Evolutionary conservation across 2,888 invertebrate species (phyloP).

Genomic region (Caenorhabditis uteleia): DNA sequence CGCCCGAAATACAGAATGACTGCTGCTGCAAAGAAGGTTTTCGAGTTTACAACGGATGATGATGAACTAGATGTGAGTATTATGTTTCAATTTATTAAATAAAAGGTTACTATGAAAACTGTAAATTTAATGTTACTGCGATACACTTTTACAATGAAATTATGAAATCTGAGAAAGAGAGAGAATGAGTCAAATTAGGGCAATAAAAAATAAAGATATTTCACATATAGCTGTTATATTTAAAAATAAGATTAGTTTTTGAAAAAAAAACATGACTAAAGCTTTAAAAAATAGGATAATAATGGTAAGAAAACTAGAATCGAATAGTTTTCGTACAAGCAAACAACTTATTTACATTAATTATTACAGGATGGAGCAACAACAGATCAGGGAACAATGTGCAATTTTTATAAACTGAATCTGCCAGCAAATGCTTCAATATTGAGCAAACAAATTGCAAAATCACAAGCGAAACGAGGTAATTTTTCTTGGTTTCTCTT

Average conservation of each 20-base stretch:
- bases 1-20: conserved; percentile 5
- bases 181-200: too few relatives aligned
- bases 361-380: conserved; percentile 17
- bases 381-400: conserved; percentile 29
- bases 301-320: too few relatives aligned
- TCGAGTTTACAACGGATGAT: conserved; percentile 34
- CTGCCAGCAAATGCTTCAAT: conserved; percentile 30
- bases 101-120: neutral
- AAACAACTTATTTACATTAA: too few relatives aligned
- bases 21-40: conserved; percentile 22
- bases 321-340: too few relatives aligned
- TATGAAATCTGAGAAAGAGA: too few relatives aligned
- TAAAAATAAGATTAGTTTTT: neutral
- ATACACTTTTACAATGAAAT: too few relatives aligned
- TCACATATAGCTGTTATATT: too few relatives aligned
- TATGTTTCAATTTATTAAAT: neutral
- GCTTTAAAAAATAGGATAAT: too few relatives aligned
- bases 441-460: conserved; percentile 35
- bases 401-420: conserved; percentile 30
- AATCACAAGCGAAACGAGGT: conserved; percentile 39
- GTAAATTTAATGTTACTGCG: neutral
- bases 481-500: conserved; percentile 1
- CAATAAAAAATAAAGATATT: too few relatives aligned
- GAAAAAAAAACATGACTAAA: neutral
- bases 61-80: conserved; percentile 31